These are phyloP conservation scores for Tokudaia tokunoshimensis DNA, from an alignment of 2,797 vertebrate species.

Conservation along the genomic window DNA sequence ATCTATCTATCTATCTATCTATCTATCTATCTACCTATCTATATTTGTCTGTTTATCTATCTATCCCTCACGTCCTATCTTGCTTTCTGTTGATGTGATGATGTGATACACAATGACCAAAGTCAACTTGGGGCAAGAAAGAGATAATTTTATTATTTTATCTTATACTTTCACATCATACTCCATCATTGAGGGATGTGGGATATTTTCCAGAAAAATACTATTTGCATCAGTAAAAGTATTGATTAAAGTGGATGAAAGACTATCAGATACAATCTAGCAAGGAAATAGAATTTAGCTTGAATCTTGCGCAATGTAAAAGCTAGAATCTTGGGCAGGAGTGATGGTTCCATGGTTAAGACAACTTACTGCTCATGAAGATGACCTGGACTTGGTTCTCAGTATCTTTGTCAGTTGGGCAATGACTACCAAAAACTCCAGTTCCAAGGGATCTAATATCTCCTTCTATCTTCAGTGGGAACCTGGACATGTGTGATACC, in stretches of 20 bases:
- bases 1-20: too few species aligned
- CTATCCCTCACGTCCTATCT: background rate
- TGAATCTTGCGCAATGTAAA: conserved; percentile 14
- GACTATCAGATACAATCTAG: background rate
- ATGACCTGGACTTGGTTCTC: background rate
- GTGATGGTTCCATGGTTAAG: background rate
- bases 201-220: background rate
- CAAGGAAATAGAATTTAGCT: background rate
- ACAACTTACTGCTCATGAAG: background rate
- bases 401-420: background rate
- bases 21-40: too few species aligned
- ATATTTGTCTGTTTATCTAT: too few species aligned
- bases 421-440: background rate
- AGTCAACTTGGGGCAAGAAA: background rate
- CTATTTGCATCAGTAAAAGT: background rate
- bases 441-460: too few species aligned
- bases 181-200: too few species aligned
- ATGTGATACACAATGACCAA: background rate
- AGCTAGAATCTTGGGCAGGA: background rate
- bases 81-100: too few species aligned
- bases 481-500: background rate
- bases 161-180: background rate
- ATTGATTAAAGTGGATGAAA: background rate
- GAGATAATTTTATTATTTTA: background rate
- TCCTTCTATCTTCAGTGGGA: background rate